Conservation (phyloP, 2,797 vertebrate genomes). For the Pitangus sulphuratus region DNA sequence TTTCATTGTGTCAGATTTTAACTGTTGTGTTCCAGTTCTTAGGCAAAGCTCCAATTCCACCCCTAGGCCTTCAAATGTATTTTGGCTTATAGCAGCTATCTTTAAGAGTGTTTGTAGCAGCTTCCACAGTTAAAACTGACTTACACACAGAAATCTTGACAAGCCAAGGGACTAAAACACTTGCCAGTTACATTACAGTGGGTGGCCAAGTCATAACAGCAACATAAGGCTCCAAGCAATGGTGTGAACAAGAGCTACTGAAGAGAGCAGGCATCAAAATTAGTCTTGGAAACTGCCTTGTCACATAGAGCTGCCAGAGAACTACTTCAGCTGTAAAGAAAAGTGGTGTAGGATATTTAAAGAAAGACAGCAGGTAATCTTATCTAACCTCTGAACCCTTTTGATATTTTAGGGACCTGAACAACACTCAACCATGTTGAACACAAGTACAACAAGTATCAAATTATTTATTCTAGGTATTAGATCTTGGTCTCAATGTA, state of each 20-base stretch:
- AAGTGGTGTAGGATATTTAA: not conserved
- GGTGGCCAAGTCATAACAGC: constrained; percentile 6
- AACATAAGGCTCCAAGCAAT: constrained; percentile 1
- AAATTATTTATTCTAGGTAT: not conserved
- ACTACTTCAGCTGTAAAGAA: not conserved
- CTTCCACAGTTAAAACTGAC: not conserved
- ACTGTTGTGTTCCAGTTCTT: not conserved
- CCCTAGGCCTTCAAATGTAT: not conserved
- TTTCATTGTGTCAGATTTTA: not conserved
- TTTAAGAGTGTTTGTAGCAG: not conserved
- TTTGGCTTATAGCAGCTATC: not conserved
- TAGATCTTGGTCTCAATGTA: not conserved
- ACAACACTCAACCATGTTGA: not conserved
- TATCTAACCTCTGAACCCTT: not conserved
- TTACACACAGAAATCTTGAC: not conserved
- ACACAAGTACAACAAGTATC: not conserved
- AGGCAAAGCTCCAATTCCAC: not conserved
- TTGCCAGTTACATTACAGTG: constrained; percentile 1
- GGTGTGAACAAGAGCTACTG: not conserved
- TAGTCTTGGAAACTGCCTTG: not conserved
- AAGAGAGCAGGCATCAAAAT: not conserved
- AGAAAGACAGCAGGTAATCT: not conserved
- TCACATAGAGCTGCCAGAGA: not conserved
- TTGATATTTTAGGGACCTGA: not conserved
- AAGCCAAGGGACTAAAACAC: not conserved